Conservation (phyloP, 2,888 invertebrate genomes). For the Aelia acuminata region DNA sequence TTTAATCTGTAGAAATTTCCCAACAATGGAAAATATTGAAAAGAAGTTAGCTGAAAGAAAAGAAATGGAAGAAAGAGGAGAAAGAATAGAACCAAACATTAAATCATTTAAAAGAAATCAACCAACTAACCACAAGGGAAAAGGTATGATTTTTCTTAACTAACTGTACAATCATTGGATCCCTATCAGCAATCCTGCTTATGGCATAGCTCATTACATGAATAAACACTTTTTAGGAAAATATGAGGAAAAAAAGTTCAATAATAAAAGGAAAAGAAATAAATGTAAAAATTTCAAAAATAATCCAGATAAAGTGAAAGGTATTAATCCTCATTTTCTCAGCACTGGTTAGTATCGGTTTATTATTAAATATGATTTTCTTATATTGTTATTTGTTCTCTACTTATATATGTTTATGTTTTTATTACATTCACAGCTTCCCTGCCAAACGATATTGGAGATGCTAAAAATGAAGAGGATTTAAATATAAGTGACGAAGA, state of each 20-base stretch:
- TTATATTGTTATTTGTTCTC: constrained; percentile 9
- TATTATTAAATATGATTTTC: not conserved
- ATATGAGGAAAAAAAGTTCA: not conserved
- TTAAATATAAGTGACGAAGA: constrained; percentile 65
- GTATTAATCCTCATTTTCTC: constrained; percentile 62
- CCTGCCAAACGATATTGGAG: constrained; percentile 42
- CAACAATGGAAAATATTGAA: constrained; percentile 74
- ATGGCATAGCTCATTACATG: not conserved
- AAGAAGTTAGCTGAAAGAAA: constrained; percentile 67
- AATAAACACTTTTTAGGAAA: not conserved
- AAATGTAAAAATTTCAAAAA: constrained; percentile 33
- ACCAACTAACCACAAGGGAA: not conserved
- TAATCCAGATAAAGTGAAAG: constrained; percentile 15
- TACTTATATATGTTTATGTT: not conserved
- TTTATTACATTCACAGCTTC: not conserved
- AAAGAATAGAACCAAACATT: constrained; percentile 64
- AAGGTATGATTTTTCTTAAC: not conserved
- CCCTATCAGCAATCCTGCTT: no score
- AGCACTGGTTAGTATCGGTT: constrained; percentile 62
- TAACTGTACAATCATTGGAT: no score
- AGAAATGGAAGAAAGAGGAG: constrained; percentile 70
- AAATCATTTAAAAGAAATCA: constrained; percentile 32
- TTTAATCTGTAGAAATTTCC: constrained; percentile 74
- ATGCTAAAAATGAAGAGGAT: constrained; percentile 49
- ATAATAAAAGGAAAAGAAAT: constrained; percentile 47